Evolutionary conservation across 2,797 vertebrate species (phyloP).

Genomic region (Poliocrania exsul): DNA sequence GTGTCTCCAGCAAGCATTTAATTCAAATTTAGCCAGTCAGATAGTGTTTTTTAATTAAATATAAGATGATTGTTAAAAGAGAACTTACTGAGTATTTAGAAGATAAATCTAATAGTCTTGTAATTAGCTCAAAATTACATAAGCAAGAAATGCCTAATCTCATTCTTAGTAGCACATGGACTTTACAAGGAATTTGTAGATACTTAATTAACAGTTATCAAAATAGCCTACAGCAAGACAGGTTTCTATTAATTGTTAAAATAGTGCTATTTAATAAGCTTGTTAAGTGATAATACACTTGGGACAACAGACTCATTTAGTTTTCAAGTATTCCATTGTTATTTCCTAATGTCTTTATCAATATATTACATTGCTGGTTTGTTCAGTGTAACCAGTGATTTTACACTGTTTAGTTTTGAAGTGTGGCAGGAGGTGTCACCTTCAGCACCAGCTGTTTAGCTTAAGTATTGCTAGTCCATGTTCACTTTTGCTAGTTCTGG

Average conservation of each 20-base stretch:
- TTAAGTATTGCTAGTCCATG: neutral
- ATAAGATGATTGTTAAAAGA: constrained; percentile 73
- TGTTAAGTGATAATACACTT: constrained; percentile 70
- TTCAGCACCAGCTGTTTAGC: neutral
- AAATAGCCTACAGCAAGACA: constrained; percentile 71
- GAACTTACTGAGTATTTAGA: constrained; percentile 74
- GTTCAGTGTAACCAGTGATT: neutral
- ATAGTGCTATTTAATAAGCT: constrained; percentile 66
- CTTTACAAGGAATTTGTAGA: constrained; percentile 71
- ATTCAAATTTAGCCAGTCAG: constrained; percentile 66
- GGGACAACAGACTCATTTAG: constrained; percentile 58
- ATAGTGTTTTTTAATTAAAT: constrained; percentile 77
- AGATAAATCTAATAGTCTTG: constrained; percentile 77
- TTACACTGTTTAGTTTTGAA: neutral
- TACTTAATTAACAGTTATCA: constrained; percentile 75
- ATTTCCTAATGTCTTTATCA: constrained; percentile 60
- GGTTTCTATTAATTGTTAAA: constrained; percentile 76
- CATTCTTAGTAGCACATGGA: constrained; percentile 72
- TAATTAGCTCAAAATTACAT: constrained; percentile 81
- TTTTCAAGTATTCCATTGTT: constrained; percentile 39
- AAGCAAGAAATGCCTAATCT: constrained; percentile 78
- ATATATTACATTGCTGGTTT: constrained; percentile 13
- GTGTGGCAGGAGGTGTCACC: neutral
- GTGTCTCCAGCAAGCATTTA: constrained; percentile 65
- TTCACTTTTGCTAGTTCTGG: neutral